Evolutionary conservation across 2,888 invertebrate genomes (phyloP).

Genomic region (Phrixothrix hirtus): DNA sequence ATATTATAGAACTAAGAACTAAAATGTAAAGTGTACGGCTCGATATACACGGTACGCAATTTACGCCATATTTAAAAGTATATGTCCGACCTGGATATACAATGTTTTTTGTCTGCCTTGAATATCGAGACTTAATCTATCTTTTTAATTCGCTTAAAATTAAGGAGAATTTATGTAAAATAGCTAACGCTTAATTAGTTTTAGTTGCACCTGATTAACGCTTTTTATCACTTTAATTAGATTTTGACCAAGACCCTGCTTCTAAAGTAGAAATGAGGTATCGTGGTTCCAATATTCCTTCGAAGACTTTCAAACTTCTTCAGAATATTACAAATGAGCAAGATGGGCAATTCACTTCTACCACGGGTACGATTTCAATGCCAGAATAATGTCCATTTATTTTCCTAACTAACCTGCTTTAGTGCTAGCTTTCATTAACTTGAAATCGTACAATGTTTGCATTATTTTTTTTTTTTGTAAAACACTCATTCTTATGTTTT

Average conservation of each 20-base stretch:
- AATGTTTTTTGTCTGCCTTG: too few relatives aligned
- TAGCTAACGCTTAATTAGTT: neutral
- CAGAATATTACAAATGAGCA: constrained; percentile 65
- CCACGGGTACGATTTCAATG: constrained; percentile 41
- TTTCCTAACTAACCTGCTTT: constrained; percentile 7
- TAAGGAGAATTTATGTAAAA: neutral
- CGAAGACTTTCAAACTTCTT: constrained; percentile 69
- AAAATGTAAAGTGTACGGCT: too few relatives aligned
- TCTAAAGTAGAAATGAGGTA: constrained; percentile 65
- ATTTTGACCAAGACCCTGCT: constrained; percentile 61
- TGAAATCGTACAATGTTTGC: neutral
- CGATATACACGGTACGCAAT: too few relatives aligned
- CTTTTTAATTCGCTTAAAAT: neutral
- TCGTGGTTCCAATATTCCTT: constrained; percentile 67
- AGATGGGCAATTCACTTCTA: constrained; percentile 49
- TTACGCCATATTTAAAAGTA: too few relatives aligned
- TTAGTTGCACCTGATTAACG: constrained; percentile 1
- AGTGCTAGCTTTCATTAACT: constrained; percentile 5
- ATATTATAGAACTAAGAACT: too few relatives aligned
- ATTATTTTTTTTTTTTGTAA: too few relatives aligned
- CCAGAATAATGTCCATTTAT: constrained; percentile 19
- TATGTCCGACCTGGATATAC: too few relatives aligned
- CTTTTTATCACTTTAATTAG: constrained; percentile 27
- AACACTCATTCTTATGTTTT: too few relatives aligned
- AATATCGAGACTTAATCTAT: too few relatives aligned